Base-by-base conservation (phyloP, 2,797 vertebrate species). In the Cyclopterus lumpus region DNA sequence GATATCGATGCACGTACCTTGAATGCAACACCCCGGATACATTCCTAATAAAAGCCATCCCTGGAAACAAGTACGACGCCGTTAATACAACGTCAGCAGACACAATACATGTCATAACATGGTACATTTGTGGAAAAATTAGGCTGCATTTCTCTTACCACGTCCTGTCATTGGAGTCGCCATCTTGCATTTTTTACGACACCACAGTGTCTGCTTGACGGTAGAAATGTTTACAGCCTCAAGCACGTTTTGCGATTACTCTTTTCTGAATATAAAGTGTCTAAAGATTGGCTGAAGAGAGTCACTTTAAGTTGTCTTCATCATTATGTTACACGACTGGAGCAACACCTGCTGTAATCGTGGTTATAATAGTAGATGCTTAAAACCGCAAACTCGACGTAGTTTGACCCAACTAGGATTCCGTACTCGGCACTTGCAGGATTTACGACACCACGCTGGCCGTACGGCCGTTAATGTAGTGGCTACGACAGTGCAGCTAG, bases 161-260 rank as follows among this genome's bases (percentile, higher is more conserved):
- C 70, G 86, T 88, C 92, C 86, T 83, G 86, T 85, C 87, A 91
- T 14, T 67, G 90, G 61, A 28, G 90, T 20, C 79, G 94, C 94
- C 95, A 95, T 96, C 38, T 86, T 95, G 71, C 0, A n/a, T 53
- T 10, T n/a, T 85, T 87, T 75, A 67, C 81, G 79, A 90, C 87
- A 1, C 32, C 0, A 1, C 8, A 0, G 1, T 1, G 6, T 30
- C 46, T 18, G 16, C 57, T 92, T 94, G 92, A 89, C 91, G 89
- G 79, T 18, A 88, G 58, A 5, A 3, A 5, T 8, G 15, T 74
- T 77, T 78, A 42, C 20, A 36, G 6, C 7, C 9, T 36, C 7
- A 7, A 22, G 3, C 1, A 1, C 3, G 1, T 7, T n/a, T 9
- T 1, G 0, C 1, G 1, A 10, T 34, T n/a, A n/a, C n/a, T 5